A percentile compares a stretch with the other conserved stretches of the same genome.
phyloP scores from a whole-genome alignment of 2,113 vertebrate species.

The Tachysurus vachellii region DNA sequence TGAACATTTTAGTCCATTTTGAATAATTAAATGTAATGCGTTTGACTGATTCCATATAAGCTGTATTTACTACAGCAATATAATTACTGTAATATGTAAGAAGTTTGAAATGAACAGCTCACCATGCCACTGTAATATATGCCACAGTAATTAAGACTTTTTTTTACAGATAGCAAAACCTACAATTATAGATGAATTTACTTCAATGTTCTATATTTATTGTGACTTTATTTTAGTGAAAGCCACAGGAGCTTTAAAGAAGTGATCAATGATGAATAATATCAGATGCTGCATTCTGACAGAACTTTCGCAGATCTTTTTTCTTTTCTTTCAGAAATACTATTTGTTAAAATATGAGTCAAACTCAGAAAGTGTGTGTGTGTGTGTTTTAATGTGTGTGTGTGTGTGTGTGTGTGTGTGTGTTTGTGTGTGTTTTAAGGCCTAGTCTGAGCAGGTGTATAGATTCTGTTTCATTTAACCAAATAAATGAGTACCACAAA shows the following conservation, averaged over 20 bases:
- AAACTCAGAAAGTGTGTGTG: not conserved
- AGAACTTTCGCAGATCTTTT: not conserved
- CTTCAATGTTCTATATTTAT: not conserved
- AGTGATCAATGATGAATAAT: not conserved
- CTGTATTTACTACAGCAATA: not conserved
- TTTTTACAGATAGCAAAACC: not conserved
- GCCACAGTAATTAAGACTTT: not conserved
- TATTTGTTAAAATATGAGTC: slow-evolving; percentile 13
- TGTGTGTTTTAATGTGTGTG: not conserved
- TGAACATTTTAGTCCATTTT: not conserved
- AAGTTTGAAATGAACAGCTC: not conserved
- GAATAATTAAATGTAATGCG: not conserved
- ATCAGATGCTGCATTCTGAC: not conserved
- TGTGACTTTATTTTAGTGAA: not conserved
- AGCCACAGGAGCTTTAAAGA: not conserved
- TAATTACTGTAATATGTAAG: too few species aligned
- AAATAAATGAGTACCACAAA: not conserved
- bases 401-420: not conserved
- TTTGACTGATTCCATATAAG: not conserved
- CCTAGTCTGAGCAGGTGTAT: not conserved
- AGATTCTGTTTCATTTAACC: not conserved
- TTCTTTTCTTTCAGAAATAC: not conserved
- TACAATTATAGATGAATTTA: not conserved
- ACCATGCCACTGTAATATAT: not conserved
- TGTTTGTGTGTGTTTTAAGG: not conserved